Conservation (phyloP, 2,888 invertebrate species). For the Aleiodes alternator region DNA sequence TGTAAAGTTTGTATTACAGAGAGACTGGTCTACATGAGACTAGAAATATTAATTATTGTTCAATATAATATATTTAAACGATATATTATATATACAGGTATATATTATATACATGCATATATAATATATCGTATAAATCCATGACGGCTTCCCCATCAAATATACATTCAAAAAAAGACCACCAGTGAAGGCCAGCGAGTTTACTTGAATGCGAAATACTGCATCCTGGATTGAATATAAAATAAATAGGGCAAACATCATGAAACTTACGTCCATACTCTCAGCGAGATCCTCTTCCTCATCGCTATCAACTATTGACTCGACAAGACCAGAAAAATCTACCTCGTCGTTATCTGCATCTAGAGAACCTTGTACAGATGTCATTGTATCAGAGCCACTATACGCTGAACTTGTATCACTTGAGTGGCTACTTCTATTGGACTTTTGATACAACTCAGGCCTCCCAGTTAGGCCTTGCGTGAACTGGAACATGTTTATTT, state of each 20-base stretch:
- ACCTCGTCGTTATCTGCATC: slow-evolving; percentile 86
- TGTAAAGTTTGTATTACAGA: slow-evolving; percentile 7
- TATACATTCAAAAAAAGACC: no score
- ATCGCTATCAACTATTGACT: slow-evolving; percentile 97
- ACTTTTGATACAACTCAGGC: slow-evolving; percentile 90
- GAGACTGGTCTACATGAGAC: no score
- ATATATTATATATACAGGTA: no score
- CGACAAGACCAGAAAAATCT: slow-evolving; percentile 94
- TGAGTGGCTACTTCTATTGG: slow-evolving; percentile 88
- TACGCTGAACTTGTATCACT: slow-evolving; percentile 98
- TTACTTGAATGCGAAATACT: no score
- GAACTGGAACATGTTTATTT: slow-evolving; percentile 65
- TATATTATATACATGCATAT: no score
- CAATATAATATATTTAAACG: no score
- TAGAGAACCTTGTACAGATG: slow-evolving; percentile 91
- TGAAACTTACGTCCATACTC: slow-evolving; percentile 86
- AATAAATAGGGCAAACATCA: not conserved
- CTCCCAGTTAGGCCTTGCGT: slow-evolving; percentile 74
- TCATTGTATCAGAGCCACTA: slow-evolving; percentile 97
- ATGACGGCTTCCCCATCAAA: no score
- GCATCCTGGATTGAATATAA: not conserved
- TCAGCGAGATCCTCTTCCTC: slow-evolving; percentile 95
- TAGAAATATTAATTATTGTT: no score
- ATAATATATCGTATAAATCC: no score
- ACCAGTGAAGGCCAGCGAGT: no score